These are phyloP conservation scores for Brachypodius melanocephalos DNA, from an alignment of 2,113 vertebrate genomes.

Conservation along the genomic window DNA sequence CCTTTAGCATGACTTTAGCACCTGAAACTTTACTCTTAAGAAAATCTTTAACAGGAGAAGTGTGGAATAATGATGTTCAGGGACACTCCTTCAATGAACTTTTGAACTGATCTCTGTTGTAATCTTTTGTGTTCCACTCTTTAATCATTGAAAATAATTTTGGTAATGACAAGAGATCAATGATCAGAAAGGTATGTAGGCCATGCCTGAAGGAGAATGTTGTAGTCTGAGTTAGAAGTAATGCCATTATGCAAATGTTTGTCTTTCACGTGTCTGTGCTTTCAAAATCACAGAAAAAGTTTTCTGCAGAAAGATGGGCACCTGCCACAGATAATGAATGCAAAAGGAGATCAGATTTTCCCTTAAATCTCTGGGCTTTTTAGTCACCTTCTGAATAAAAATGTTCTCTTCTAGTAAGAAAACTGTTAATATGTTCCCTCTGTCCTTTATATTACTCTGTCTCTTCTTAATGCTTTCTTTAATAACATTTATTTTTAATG, in stretches of 20 bases:
- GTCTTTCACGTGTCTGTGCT: background rate
- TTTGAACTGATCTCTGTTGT: background rate
- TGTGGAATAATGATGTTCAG: background rate
- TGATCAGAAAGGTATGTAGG: background rate
- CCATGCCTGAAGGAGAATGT: background rate
- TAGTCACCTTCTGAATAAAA: background rate
- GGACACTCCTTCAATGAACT: background rate
- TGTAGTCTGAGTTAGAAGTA: background rate
- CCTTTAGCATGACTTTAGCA: background rate
- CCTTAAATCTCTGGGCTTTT: background rate
- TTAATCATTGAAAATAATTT: background rate
- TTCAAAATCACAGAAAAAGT: background rate
- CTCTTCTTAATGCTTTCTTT: background rate
- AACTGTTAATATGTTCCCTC: background rate
- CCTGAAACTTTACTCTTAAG: background rate
- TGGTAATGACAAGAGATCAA: background rate
- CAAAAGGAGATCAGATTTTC: background rate
- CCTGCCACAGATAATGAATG: background rate
- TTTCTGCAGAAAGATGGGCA: background rate
- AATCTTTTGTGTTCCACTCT: background rate
- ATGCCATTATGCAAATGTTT: background rate
- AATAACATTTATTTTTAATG: background rate
- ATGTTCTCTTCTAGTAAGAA: background rate
- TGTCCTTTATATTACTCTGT: background rate
- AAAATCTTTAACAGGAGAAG: background rate